These are phyloP conservation scores for Pogona vitticeps DNA, from an alignment of 2,113 vertebrate species.

Conservation along the genomic window DNA sequence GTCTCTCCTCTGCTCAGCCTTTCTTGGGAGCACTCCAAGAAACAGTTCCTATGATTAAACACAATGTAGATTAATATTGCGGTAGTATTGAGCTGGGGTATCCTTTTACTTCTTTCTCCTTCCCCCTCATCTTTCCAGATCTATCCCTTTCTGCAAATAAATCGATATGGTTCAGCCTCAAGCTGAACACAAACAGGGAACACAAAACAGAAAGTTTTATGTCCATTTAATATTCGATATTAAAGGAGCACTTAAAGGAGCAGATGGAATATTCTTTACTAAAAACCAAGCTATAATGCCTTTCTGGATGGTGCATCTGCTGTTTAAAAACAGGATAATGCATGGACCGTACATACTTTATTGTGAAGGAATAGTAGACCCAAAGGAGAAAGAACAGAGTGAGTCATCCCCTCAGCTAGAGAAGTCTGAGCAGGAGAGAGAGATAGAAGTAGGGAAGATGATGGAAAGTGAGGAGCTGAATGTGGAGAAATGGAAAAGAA, in stretches of 20 bases:
- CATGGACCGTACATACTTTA: background rate
- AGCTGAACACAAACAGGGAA: slow-evolving; percentile 39
- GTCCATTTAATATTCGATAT: slow-evolving; percentile 23
- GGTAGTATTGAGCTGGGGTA: slow-evolving; percentile 25
- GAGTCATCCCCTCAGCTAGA: too few relatives aligned
- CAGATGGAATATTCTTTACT: background rate
- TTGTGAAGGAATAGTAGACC: too few relatives aligned
- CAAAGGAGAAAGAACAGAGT: too few relatives aligned
- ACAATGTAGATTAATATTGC: slow-evolving; percentile 56
- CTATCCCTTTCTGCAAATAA: slow-evolving; percentile 52
- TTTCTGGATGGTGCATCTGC: slow-evolving; percentile 20
- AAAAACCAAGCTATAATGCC: background rate
- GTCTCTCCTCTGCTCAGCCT: background rate
- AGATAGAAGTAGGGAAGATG: too few relatives aligned
- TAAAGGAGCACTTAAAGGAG: slow-evolving; percentile 39
- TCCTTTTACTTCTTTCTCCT: slow-evolving; percentile 42
- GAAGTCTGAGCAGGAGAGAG: too few relatives aligned
- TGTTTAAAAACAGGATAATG: background rate
- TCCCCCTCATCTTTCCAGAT: slow-evolving; percentile 41
- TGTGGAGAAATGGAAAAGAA: too few relatives aligned
- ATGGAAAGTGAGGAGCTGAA: too few relatives aligned
- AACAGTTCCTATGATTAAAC: slow-evolving; percentile 57
- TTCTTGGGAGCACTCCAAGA: slow-evolving; percentile 60
- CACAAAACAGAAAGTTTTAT: slow-evolving; percentile 24
- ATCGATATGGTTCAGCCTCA: slow-evolving; percentile 43